phyloP scores from a whole-genome alignment of 2,113 vertebrate genomes.

The Podarcis cretensis region DNA sequence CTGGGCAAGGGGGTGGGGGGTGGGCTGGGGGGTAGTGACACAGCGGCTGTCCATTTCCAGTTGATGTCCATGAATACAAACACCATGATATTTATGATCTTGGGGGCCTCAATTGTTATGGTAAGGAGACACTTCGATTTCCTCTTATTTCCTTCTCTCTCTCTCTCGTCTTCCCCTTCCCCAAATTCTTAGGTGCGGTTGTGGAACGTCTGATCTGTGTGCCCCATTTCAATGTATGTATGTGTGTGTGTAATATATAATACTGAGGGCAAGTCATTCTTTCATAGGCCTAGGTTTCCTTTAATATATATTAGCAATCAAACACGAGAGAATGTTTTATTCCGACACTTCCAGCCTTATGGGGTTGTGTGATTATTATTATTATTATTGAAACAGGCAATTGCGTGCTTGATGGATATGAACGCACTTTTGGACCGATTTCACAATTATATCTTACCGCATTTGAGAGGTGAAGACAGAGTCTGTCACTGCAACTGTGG shows the following conservation, averaged over 20 bases:
- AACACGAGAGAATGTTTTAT: slow-evolving; percentile 82
- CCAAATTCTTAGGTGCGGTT: neutral
- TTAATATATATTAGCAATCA: slow-evolving; percentile 56
- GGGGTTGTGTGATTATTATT: slow-evolving; percentile 69
- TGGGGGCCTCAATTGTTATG: slow-evolving; percentile 98
- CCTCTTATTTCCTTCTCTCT: neutral
- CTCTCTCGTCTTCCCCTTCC: neutral
- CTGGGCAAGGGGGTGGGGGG: slow-evolving; percentile 55
- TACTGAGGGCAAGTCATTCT: slow-evolving; percentile 6
- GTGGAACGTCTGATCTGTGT: neutral
- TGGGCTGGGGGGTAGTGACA: slow-evolving; percentile 77
- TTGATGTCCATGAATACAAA: slow-evolving; percentile 97
- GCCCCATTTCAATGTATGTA: neutral
- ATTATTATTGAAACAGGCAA: slow-evolving; percentile 83
- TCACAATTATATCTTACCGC: slow-evolving; percentile 99
- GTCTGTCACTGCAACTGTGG: slow-evolving; percentile 99
- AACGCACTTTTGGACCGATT: slow-evolving; percentile 99
- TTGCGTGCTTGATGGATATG: slow-evolving; percentile 99
- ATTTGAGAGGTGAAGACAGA: slow-evolving; percentile 97
- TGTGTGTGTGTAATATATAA: neutral
- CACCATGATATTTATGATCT: slow-evolving; percentile 99
- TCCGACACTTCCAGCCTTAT: slow-evolving; percentile 76
- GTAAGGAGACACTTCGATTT: slow-evolving; percentile 79
- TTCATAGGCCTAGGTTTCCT: slow-evolving; percentile 28
- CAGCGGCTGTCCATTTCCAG: slow-evolving; percentile 77